Base-by-base conservation (phyloP, 2,888 invertebrate species). In the Vanessa cardui region DNA sequence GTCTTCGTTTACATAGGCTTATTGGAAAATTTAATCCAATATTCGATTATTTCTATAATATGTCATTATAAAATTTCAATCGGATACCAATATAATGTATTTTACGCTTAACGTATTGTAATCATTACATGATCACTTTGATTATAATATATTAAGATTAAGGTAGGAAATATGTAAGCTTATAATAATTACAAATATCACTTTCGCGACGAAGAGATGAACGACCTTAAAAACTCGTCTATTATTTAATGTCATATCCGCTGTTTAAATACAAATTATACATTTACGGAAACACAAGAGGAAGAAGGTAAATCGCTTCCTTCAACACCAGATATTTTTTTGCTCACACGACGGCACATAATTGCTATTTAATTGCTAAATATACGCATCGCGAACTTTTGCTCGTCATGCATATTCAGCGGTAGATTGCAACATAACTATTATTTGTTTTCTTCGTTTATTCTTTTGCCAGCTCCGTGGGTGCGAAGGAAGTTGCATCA, bases 401-500 rank as follows among this genome's bases (percentile, higher is more conserved):
- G 65, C 60, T 52, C 58, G 45, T 58, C 58, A 62, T 73, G 62
- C 65, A 60, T 67, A 52, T 60, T 47, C 62, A 69, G 15, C 39
- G 39, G 33, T 62, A 52, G 56, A 58, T 59, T 63, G 60, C 59
- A 56, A 64, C 65, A 52, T 45, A 62, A 16, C 54, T 49, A 56
- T 65, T 71, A 58, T 26, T 69, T 61, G 56, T 61, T 52, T 66
- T 64, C 52, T 64, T 52, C 49, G 18, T 20, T 45, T 58, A 64
- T 62, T 80, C 80, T 80, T 83, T 82, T 74, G 77, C 78, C 75
- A 78, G 73, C 54, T 59, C 63, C 73, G 86, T 87, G 84, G 85
- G 87, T 80, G 85, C 81, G 73, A 77, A 86, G 88, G 88, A 89
- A 83, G 86, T 89, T 89, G 88, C 89, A 84, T 84, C 87, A 89